Evolutionary conservation across 2,797 vertebrate genomes (phyloP).

Genomic region (Falco biarmicus): DNA sequence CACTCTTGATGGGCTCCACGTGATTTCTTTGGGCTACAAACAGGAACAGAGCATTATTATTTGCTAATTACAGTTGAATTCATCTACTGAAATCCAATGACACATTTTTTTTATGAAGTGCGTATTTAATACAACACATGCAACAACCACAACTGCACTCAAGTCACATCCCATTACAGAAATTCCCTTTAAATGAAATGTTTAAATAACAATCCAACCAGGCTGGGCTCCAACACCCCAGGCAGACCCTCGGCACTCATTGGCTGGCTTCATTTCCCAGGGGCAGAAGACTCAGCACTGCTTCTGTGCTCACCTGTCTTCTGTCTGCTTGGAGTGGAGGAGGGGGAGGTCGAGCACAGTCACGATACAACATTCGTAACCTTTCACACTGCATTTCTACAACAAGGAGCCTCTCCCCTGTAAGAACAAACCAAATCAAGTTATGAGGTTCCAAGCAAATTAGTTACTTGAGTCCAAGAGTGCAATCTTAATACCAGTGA

Average conservation of each 20-base stretch:
- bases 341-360: constrained; percentile 95
- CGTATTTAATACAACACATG: background rate
- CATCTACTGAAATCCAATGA: background rate
- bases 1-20: constrained; percentile 93
- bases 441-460: background rate
- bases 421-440: background rate
- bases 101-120: fast-evolving
- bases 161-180: background rate
- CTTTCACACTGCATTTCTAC: constrained; percentile 96
- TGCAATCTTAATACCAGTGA: background rate
- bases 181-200: background rate
- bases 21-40: constrained; percentile 93
- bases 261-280: background rate
- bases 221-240: background rate
- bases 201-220: background rate
- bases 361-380: constrained; percentile 94
- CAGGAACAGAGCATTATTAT: constrained; percentile 29
- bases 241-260: background rate
- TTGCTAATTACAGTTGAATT: background rate
- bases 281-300: background rate
- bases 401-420: constrained; percentile 93
- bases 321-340: constrained; percentile 94
- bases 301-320: constrained; percentile 84
- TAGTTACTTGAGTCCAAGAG: background rate
- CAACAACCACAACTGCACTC: background rate